These are phyloP conservation scores for Camponotus vicinus DNA, from an alignment of 1,140 invertebrate genomes.

Conservation along the genomic window DNA sequence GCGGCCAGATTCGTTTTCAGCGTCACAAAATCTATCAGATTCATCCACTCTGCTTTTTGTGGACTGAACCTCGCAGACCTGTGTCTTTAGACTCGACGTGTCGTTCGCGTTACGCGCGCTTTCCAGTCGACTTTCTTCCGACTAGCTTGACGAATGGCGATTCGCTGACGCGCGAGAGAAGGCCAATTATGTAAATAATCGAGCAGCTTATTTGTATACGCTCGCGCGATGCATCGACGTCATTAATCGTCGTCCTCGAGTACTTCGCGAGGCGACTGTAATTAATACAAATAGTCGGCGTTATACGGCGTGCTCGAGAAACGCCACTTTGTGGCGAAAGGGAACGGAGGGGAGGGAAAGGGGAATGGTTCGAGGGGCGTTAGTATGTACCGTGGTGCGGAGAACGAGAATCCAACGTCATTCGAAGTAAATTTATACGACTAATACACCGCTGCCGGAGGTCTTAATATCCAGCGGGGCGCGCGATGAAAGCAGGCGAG, in stretches of 20 bases:
- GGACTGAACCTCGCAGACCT: too few relatives aligned
- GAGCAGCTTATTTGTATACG: conserved; percentile 60
- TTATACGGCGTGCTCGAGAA: conserved; percentile 59
- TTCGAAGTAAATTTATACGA: conserved; percentile 80
- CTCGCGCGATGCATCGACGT: conserved; percentile 33
- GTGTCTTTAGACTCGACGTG: not conserved
- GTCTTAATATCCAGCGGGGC: conserved; percentile 80
- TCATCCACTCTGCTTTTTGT: too few relatives aligned
- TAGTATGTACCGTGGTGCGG: conserved; percentile 52
- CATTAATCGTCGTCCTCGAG: conserved; percentile 60
- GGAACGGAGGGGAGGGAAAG: not conserved
- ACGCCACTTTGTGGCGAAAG: conserved; percentile 46
- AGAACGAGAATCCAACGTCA: conserved; percentile 74
- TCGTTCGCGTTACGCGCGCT: not conserved
- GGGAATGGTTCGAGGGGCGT: conserved; percentile 37
- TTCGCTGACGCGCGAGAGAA: conserved; percentile 7
- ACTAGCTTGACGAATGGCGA: conserved; percentile 4
- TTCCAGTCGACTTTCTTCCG: conserved; percentile 10
- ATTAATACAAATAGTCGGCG: conserved; percentile 70
- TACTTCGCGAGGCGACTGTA: conserved; percentile 59
- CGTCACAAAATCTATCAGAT: too few relatives aligned
- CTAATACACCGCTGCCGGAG: conserved; percentile 79
- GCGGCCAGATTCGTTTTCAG: too few relatives aligned
- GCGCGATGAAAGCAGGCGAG: conserved; percentile 77
- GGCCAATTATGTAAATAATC: conserved; percentile 38